These are phyloP conservation scores for Mormyrus hasselquistii DNA, from an alignment of 2,797 vertebrate species.

Conservation along the genomic window DNA sequence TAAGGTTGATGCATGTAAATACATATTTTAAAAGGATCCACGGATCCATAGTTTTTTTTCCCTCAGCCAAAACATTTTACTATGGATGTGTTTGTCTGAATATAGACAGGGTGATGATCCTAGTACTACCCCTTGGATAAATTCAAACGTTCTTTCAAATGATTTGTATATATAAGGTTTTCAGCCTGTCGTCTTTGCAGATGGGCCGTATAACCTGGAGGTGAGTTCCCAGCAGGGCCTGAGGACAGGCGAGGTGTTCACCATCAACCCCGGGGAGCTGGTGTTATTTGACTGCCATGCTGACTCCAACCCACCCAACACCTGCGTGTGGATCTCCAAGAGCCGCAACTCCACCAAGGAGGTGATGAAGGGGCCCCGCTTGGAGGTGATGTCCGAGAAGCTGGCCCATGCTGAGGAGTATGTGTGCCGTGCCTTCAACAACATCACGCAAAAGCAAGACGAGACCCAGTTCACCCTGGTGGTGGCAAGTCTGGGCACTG, in stretches of 20 bases:
- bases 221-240: slow-evolving; percentile 83
- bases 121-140: background rate
- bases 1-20: background rate
- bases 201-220: slow-evolving; percentile 88
- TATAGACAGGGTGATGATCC: background rate
- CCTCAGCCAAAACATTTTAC: background rate
- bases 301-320: slow-evolving; percentile 91
- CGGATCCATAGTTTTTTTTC: background rate
- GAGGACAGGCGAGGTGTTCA: slow-evolving; percentile 80
- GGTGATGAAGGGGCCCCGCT: slow-evolving; percentile 73
- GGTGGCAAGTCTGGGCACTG: slow-evolving; percentile 75
- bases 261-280: slow-evolving; percentile 78
- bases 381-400: slow-evolving; percentile 70
- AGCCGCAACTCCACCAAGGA: slow-evolving; percentile 69
- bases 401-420: slow-evolving; percentile 75
- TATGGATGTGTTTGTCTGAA: background rate
- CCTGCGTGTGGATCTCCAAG: slow-evolving; percentile 80
- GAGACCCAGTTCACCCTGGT: slow-evolving; percentile 83
- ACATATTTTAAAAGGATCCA: background rate
- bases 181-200: slow-evolving; percentile 47
- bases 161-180: background rate
- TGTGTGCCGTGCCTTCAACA: slow-evolving; percentile 86
- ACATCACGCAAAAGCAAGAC: slow-evolving; percentile 75
- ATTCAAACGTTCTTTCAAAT: background rate
- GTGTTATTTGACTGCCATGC: slow-evolving; percentile 84